Conservation (phyloP, 2,888 invertebrate species). For the Oligia fasciuncula region DNA sequence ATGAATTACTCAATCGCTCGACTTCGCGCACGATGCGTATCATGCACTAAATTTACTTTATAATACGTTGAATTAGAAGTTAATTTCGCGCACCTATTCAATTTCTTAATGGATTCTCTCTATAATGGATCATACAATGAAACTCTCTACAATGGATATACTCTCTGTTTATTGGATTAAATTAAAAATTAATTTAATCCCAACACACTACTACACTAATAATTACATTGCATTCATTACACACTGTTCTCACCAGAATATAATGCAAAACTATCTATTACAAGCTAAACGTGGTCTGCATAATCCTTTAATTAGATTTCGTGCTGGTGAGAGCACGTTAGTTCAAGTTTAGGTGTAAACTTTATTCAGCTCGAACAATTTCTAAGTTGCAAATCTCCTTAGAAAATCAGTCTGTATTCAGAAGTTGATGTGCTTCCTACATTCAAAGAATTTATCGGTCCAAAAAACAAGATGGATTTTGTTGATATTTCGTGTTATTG, state of each 20-base stretch:
- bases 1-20: no score
- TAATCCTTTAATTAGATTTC: constrained; percentile 15
- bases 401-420: constrained; percentile 28
- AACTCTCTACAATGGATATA: no score
- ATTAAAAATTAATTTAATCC: no score
- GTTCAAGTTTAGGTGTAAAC: constrained; percentile 23
- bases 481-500: not conserved
- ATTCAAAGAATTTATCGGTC: not conserved
- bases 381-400: not conserved
- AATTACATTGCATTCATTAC: not conserved
- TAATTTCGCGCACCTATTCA: no score
- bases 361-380: constrained; percentile 24
- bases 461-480: not conserved
- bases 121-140: no score
- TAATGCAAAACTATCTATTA: not conserved
- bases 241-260: no score
- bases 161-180: no score
- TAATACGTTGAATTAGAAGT: no score
- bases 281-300: not conserved
- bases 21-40: no score
- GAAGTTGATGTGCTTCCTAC: not conserved
- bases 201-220: not conserved
- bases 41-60: no score
- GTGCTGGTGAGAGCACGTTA: not conserved
- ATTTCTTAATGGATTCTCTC: no score